Evolutionary conservation across 2,888 invertebrate genomes (phyloP).

Genomic region (Abrostola triplasia): DNA sequence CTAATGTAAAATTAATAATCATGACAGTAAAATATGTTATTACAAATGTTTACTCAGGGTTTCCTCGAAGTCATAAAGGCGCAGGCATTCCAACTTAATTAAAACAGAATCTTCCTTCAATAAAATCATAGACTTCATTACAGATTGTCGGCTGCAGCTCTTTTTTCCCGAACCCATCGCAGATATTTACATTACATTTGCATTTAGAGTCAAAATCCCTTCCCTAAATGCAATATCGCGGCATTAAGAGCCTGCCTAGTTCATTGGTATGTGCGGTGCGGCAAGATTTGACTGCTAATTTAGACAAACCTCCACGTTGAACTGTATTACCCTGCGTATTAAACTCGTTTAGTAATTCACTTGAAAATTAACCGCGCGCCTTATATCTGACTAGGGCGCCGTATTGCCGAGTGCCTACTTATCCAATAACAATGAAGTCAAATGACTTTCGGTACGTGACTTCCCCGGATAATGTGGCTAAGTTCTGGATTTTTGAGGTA

Average conservation of each 20-base stretch:
- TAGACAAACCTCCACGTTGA: constrained; percentile 51
- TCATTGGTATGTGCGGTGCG: constrained; percentile 53
- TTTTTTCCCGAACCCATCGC: constrained; percentile 28
- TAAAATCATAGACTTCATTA: constrained; percentile 11
- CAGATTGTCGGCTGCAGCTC: constrained; percentile 28
- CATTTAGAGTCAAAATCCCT: constrained; percentile 55
- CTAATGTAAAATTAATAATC: too few species aligned
- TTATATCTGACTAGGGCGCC: constrained; percentile 49
- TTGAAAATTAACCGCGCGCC: constrained; percentile 55
- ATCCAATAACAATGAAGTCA: constrained; percentile 58
- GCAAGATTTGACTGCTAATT: constrained; percentile 54
- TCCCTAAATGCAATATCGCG: constrained; percentile 47
- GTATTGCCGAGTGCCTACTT: constrained; percentile 49
- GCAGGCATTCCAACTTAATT: background rate
- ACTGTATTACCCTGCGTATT: constrained; percentile 45
- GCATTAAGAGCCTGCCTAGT: constrained; percentile 41
- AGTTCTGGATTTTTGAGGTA: constrained; percentile 35
- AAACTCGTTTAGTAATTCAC: constrained; percentile 58
- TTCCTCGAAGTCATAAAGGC: background rate
- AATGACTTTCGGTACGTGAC: constrained; percentile 55
- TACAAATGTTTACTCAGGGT: too few species aligned
- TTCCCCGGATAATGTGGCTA: constrained; percentile 27
- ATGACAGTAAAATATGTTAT: too few species aligned
- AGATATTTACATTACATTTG: constrained; percentile 51
- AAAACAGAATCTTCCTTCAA: background rate